Percentiles rank a stretch among this genome's conserved stretches.
Evolutionary conservation across 2,113 vertebrate species (phyloP).

Genomic region (Acrocephalus arundinaceus): DNA sequence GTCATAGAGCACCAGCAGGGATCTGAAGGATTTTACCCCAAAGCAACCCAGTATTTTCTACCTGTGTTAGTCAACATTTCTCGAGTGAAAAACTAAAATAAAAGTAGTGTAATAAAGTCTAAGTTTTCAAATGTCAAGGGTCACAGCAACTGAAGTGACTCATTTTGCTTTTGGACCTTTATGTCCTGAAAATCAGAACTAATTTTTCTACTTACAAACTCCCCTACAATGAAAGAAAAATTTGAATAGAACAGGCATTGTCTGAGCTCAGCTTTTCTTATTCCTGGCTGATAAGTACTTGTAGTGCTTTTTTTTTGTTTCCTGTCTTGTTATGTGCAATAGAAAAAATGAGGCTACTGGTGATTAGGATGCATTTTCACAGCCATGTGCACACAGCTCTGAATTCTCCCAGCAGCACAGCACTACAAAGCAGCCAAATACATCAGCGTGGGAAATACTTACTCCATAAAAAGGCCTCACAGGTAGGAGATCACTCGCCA

Average conservation of each 20-base stretch:
- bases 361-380: neutral
- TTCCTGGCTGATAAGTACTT: neutral
- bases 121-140: neutral
- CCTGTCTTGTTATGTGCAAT: neutral
- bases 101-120: neutral
- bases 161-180: neutral
- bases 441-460: neutral
- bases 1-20: neutral
- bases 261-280: neutral
- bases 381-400: neutral
- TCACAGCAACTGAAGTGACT: neutral
- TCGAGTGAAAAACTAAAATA: neutral
- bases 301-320: neutral
- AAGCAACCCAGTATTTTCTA: neutral
- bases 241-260: neutral
- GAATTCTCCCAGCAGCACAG: neutral
- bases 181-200: neutral
- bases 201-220: neutral
- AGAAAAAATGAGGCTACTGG: neutral
- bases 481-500: constrained; percentile 82
- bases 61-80: neutral
- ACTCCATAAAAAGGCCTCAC: constrained; percentile 28
- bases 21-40: neutral
- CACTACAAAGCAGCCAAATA: neutral
- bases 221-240: neutral